A percentile compares a stretch with the other conserved stretches of the same genome.
phyloP scores from a whole-genome alignment of 2,888 invertebrate species.

The Oxyteleia sp. region DNA sequence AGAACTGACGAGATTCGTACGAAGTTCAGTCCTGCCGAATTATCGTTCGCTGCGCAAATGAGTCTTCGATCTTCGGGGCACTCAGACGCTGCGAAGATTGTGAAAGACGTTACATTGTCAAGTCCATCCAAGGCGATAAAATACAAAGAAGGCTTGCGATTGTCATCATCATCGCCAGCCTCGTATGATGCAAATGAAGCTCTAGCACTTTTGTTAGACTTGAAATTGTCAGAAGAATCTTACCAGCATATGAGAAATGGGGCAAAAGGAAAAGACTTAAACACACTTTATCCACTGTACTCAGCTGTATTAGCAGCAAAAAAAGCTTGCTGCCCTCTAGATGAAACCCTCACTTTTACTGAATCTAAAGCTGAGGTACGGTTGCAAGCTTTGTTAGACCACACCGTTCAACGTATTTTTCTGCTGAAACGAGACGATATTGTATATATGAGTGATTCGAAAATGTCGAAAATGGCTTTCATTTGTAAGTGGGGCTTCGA shows the following conservation, averaged over 20 bases:
- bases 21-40: neutral
- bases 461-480: slow-evolving; percentile 27
- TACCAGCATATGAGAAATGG: slow-evolving; percentile 36
- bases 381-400: too few species aligned
- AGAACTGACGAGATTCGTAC: slow-evolving; percentile 10
- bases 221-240: too few species aligned
- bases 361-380: too few species aligned
- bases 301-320: too few species aligned
- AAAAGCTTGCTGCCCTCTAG: slow-evolving; percentile 52
- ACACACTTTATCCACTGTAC: slow-evolving; percentile 45
- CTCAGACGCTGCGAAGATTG: slow-evolving; percentile 33
- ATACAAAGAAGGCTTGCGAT: slow-evolving; percentile 20
- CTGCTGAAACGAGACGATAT: too few species aligned
- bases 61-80: slow-evolving; percentile 4
- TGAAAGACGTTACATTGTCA: slow-evolving; percentile 33
- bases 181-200: too few species aligned
- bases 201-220: slow-evolving; percentile 22
- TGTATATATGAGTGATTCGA: too few species aligned
- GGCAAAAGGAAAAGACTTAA: neutral
- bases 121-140: slow-evolving; percentile 12
- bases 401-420: too few species aligned
- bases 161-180: neutral
- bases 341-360: too few species aligned
- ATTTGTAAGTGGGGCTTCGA: slow-evolving; percentile 58
- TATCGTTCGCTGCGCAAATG: slow-evolving; percentile 18